Evolutionary conservation across 2,888 invertebrate species (phyloP), one percentile per base, ranked within the genome.

Genomic region (Anagyrus pseudococci): DNA sequence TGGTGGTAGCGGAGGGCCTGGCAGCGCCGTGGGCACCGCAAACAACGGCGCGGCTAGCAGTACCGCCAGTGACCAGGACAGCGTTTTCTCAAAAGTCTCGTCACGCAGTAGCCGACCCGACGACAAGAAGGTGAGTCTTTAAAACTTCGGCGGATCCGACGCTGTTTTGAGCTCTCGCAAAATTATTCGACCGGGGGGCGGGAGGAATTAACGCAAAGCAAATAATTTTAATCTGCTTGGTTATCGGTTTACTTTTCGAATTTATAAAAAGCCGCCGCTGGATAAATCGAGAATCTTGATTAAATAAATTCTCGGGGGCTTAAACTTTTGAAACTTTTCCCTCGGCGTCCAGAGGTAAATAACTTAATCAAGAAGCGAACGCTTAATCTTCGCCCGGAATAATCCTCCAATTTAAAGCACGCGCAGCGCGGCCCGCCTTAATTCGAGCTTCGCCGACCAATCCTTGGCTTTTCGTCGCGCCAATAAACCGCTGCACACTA

Each of bases 11-110:
- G 77, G 75, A 61, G 83, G 81, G 70, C 73, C 77, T 46, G 80
- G 82, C 65, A 80, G 82, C 69, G 83, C 4, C 25, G 56, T 6
- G 77, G 65, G 82, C 70, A 76, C 81, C 33, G 80, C 15, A 2
- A 17, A 17, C 43, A 8, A n/a, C 17, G 43, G 20, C 4, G 63
- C 50, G 60, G 63, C 29, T 78, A 78, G 75, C 64, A 83, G 82
- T 69, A 74, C 79, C 37, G 80, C 82, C 63, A 81, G 83, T 69
- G 83, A 83, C 69, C 83, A 83, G 69, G 83, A 84, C 67, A 83
- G 81, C 73, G 76, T 83, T 67, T 81, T 82, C 71, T 81, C 82
- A 55, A 80, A 81, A 70, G 72, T 74, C 50, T 81, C 79, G 15
- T 77, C 81, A 23, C 73, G 78, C 47, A 70, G 74, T 64, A 78